Conservation (phyloP, 2,888 invertebrate genomes). For the Drosophila histrio region DNA sequence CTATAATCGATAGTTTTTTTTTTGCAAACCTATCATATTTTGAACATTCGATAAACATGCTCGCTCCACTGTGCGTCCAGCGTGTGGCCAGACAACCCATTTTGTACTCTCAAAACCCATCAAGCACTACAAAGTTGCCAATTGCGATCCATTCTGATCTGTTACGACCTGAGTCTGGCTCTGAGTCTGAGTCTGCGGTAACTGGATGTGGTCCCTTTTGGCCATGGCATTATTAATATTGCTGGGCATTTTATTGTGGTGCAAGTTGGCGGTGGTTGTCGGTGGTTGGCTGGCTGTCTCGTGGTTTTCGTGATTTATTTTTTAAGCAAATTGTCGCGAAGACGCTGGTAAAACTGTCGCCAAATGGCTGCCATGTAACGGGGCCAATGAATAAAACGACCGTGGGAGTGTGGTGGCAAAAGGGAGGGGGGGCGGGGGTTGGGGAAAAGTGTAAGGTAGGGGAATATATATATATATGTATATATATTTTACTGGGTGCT, state of each 20-base stretch:
- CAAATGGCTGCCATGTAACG: slow-evolving; percentile 76
- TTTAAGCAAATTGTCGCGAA: slow-evolving; percentile 81
- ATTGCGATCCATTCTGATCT: slow-evolving; percentile 8
- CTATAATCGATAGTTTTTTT: background rate
- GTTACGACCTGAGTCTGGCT: background rate
- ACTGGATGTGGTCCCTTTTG: slow-evolving; percentile 6
- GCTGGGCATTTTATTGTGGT: slow-evolving; percentile 59
- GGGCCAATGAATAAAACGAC: slow-evolving; percentile 67
- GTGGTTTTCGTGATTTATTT: slow-evolving; percentile 82
- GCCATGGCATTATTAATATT: slow-evolving; percentile 9
- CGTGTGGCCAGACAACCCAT: slow-evolving; percentile 1
- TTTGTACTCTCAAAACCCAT: slow-evolving; percentile 3
- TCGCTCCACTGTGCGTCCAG: slow-evolving; percentile 18
- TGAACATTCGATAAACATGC: background rate
- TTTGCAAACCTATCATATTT: background rate
- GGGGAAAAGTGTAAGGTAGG: background rate
- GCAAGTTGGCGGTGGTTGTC: slow-evolving; percentile 45
- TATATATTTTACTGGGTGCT: slow-evolving; percentile 23
- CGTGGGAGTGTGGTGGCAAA: slow-evolving; percentile 45
- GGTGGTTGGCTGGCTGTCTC: slow-evolving; percentile 46
- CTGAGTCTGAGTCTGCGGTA: background rate
- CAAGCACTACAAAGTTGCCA: slow-evolving; percentile 12
- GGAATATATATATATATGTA: background rate
- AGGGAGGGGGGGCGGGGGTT: slow-evolving; percentile 8
- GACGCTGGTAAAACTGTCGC: slow-evolving; percentile 74